Evolutionary conservation across 2,888 invertebrate genomes (phyloP).

Genomic region (Trichopoda pennipes): DNA sequence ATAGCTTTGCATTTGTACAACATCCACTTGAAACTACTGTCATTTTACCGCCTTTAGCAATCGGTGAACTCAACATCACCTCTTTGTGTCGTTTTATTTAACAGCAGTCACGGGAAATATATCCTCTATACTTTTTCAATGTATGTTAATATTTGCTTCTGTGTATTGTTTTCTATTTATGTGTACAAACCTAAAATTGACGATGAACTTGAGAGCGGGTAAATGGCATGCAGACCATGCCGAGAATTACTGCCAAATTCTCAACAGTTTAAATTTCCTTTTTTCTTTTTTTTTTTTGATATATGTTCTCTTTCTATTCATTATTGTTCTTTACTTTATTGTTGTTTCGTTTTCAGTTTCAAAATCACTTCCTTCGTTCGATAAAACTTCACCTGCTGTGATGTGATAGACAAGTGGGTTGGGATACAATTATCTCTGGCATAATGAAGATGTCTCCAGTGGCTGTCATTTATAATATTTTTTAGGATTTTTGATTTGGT

Average conservation of each 20-base stretch:
- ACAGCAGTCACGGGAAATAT: constrained; percentile 29
- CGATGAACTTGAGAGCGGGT: neutral
- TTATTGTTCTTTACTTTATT: neutral
- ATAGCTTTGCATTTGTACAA: no score
- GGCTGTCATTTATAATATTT: constrained; percentile 7
- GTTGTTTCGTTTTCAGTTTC: constrained; percentile 4
- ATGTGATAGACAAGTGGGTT: neutral
- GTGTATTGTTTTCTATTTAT: neutral
- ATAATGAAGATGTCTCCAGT: neutral
- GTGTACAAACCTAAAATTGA: neutral
- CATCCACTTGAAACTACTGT: neutral
- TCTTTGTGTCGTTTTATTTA: constrained; percentile 27
- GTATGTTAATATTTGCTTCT: constrained; percentile 7
- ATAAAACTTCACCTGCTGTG: constrained; percentile 45
- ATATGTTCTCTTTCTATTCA: neutral
- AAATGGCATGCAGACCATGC: constrained; percentile 1
- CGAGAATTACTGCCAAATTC: constrained; percentile 11
- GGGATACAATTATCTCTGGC: neutral
- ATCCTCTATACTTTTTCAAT: neutral
- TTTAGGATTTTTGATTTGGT: neutral
- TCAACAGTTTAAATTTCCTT: neutral
- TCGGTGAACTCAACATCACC: constrained; percentile 1
- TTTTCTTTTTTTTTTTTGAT: neutral
- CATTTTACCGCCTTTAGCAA: neutral
- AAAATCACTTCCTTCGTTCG: constrained; percentile 22